phyloP scores from a whole-genome alignment of 2,797 vertebrate species.

The Acanthurus lineatus region DNA sequence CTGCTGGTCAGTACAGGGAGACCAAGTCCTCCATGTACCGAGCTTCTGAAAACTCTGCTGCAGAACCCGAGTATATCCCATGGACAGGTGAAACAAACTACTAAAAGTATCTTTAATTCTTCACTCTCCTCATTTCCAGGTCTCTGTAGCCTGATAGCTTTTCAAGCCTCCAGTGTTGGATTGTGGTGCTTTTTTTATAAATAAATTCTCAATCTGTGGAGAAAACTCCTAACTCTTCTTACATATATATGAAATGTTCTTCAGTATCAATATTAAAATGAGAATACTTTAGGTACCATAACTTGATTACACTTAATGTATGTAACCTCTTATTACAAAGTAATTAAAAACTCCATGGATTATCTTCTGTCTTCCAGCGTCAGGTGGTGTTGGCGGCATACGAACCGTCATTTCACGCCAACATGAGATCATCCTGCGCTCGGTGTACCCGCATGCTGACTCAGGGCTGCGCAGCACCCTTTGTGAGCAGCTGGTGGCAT shows the following conservation, averaged over 20 bases:
- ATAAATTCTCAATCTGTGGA: no score
- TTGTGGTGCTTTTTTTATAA: not conserved
- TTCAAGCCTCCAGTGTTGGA: not conserved
- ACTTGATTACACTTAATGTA: no score
- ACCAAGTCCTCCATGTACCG: constrained; percentile 90
- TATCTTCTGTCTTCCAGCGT: constrained; percentile 80
- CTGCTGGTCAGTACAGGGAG: constrained; percentile 92
- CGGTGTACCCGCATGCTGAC: constrained; percentile 91
- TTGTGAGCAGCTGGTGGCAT: constrained; percentile 92
- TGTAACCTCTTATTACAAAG: no score
- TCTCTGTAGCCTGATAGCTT: not conserved
- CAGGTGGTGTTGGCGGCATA: constrained; percentile 83
- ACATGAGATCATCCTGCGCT: constrained; percentile 89
- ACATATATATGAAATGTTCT: no score
- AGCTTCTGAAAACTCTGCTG: constrained; percentile 82
- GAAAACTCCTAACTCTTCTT: no score
- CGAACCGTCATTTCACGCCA: constrained; percentile 88
- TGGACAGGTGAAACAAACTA: constrained; percentile 90
- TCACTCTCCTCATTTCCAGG: not conserved
- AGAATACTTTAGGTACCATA: no score
- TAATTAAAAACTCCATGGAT: no score
- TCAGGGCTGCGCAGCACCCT: constrained; percentile 88
- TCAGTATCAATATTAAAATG: no score
- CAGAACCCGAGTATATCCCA: constrained; percentile 92
- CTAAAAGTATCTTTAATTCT: not conserved